Evolutionary conservation across 2,797 vertebrate genomes (phyloP).

Genomic region (Kryptolebias ocellatus): DNA sequence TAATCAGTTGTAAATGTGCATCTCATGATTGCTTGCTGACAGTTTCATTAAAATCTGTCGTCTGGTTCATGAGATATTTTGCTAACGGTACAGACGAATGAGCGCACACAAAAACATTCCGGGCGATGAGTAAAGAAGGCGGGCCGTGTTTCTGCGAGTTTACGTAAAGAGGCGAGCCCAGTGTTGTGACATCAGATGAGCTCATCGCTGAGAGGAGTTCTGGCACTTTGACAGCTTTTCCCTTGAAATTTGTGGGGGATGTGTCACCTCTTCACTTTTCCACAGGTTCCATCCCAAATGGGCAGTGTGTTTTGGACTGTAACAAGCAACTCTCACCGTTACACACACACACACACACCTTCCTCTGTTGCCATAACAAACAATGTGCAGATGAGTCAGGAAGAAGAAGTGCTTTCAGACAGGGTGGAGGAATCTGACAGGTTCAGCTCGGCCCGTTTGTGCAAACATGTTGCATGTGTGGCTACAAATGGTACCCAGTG

Average conservation of each 20-base stretch:
- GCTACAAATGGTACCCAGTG: neutral
- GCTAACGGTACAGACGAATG: too few species aligned
- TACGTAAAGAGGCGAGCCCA: neutral
- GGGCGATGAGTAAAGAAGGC: too few species aligned
- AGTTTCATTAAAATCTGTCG: too few species aligned
- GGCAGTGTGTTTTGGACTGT: conserved; percentile 30
- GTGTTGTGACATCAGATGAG: neutral
- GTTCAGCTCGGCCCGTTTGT: conserved; percentile 21
- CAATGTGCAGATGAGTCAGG: conserved; percentile 57
- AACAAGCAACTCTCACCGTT: conserved; percentile 25
- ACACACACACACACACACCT: conserved; percentile 22
- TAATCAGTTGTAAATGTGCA: too few species aligned
- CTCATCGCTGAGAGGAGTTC: neutral
- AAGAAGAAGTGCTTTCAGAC: conserved; percentile 62
- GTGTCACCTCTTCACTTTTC: conserved; percentile 15
- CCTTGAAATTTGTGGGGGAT: neutral
- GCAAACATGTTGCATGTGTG: neutral
- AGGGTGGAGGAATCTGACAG: conserved; percentile 44
- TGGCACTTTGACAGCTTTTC: conserved; percentile 19
- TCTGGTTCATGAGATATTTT: too few species aligned
- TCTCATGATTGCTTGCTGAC: too few species aligned
- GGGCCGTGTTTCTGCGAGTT: neutral
- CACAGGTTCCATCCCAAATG: conserved; percentile 9
- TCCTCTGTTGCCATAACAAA: conserved; percentile 81
- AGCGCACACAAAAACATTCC: too few species aligned